A percentile compares a stretch with the other conserved stretches of the same genome.
Evolutionary conservation across 2,797 vertebrate genomes (phyloP).

Genomic region (Lepilemur ruficaudatus): DNA sequence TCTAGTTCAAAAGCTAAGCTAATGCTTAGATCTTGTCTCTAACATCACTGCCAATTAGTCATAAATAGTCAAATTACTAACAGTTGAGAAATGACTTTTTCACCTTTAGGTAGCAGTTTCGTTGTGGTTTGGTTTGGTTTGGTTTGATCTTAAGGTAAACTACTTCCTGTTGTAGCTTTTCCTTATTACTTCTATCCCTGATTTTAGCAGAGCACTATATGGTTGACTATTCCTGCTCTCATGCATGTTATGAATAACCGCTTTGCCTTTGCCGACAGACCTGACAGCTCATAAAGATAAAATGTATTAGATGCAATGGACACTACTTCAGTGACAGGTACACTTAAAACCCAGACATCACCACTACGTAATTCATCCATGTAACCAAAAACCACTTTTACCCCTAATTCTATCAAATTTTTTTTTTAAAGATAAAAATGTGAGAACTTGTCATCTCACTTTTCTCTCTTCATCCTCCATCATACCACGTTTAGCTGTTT

Average conservation of each 20-base stretch:
- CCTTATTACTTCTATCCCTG: neutral
- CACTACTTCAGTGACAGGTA: neutral
- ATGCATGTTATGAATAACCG: neutral
- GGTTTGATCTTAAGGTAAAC: neutral
- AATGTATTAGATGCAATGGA: neutral
- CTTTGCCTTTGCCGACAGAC: neutral
- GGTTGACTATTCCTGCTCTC: neutral
- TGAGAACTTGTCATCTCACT: neutral
- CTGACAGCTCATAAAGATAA: neutral
- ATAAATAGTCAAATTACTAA: neutral
- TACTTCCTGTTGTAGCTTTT: neutral
- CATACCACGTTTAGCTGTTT: neutral
- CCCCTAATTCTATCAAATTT: neutral
- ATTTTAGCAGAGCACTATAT: neutral
- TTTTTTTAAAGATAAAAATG: neutral
- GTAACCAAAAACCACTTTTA: neutral
- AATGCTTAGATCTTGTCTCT: neutral
- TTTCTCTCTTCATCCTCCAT: neutral
- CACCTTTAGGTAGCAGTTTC: neutral
- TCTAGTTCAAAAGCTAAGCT: neutral
- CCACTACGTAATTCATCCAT: neutral
- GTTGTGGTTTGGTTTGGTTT: neutral
- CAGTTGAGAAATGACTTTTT: neutral
- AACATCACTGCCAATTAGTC: neutral
- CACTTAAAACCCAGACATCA: neutral